Base-by-base conservation (phyloP, 2,888 invertebrate species). In the Melangyna quadrimaculata region DNA sequence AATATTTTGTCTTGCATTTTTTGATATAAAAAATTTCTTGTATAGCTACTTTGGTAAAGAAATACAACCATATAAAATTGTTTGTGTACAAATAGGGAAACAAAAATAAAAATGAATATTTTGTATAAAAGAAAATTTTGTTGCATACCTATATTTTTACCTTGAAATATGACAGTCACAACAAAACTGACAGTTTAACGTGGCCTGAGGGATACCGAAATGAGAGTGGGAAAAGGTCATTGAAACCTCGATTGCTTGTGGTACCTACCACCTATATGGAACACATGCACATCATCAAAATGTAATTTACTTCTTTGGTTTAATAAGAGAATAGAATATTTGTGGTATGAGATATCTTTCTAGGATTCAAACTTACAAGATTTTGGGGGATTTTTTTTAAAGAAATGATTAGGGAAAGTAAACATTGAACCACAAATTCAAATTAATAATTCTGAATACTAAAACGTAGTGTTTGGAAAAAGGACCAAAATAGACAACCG, bases 151-250 rank as follows among this genome's bases (percentile, higher is more conserved):
- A n/a, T 45, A 9, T 57, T 45, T 45, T 65, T 45, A 29, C 29
- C 65, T 65, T 65, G 65, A 65, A 45, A 32, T 19, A 45, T 45
- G 8, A 45, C 65, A 19, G 3, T 14, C 45, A 65, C 29, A 45
- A 65, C 45, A 65, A 45, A 45, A 32, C 8, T 45, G 65, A 45
- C 65, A 65, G 43, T 19, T 65, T 19, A 45, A 19, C 29, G 45
- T 32, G 32, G 19, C 29, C 9, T 17, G n/a, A n/a, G n/a, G 27
- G 17, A 12, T 27, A n/a, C 1, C 12, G 24, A 2, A n/a, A 14
- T 55, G 27, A 9, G 10, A 6, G 10, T 17, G 29, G 40, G 37
- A 1, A 27, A 40, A 65, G 65, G 43, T 65, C 65, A 65, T 65
- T 65, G 65, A 45, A 65, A 45, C 65, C 19, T 45, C 4, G 14